Conservation (phyloP, 2,113 vertebrate genomes). For the Aldabrachelys gigantea region DNA sequence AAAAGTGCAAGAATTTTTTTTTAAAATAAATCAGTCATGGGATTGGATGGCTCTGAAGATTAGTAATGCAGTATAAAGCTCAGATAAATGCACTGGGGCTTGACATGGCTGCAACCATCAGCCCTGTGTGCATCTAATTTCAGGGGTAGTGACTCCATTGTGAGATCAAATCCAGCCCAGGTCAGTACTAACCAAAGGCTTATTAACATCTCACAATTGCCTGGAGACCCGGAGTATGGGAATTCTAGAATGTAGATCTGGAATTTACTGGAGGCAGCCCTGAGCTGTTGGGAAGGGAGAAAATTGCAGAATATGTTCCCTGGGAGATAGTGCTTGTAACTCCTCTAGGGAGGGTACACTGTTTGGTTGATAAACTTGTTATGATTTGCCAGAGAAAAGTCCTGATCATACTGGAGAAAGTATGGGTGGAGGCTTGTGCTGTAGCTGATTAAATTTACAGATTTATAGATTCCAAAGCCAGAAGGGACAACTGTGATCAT, state of each 20-base stretch:
- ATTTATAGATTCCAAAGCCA: not conserved
- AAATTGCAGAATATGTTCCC: not conserved
- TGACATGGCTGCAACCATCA: slow-evolving; percentile 47
- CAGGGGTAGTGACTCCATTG: not conserved
- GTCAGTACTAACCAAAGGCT: not conserved
- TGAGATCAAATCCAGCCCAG: slow-evolving; percentile 4
- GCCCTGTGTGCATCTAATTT: not conserved
- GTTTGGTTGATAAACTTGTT: slow-evolving; percentile 6
- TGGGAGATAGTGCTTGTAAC: not conserved
- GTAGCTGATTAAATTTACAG: not conserved
- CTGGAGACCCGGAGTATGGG: not conserved
- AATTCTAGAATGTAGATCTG: slow-evolving; percentile 26
- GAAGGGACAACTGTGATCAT: not conserved
- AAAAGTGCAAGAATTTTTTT: not conserved
- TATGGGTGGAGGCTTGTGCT: not conserved
- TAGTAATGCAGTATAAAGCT: slow-evolving; percentile 30
- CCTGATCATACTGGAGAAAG: slow-evolving; percentile 30
- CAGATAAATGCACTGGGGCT: slow-evolving; percentile 21
- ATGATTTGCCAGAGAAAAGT: slow-evolving; percentile 31
- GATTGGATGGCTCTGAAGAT: not conserved
- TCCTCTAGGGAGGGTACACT: not conserved
- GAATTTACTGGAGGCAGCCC: not conserved
- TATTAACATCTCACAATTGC: slow-evolving; percentile 48
- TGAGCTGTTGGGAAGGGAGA: not conserved
- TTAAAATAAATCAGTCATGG: not conserved